Conservation (phyloP, 2,888 invertebrate species). For the Dynastes grantii region DNA sequence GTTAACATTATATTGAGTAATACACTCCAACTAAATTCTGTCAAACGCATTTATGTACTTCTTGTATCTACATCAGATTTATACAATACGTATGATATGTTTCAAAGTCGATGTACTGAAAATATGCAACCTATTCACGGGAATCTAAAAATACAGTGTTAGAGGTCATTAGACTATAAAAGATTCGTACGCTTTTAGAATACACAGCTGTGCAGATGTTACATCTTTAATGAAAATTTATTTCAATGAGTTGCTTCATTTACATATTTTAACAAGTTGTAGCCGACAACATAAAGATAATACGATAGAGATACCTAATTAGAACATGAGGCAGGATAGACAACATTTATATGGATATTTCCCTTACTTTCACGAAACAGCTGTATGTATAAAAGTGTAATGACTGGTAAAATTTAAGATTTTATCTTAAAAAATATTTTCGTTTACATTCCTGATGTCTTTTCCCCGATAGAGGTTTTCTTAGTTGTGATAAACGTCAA, state of each 20-base stretch:
- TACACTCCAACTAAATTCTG: too few species aligned
- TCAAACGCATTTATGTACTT: neutral
- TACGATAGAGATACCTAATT: neutral
- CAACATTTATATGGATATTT: too few species aligned
- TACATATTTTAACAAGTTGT: slow-evolving; percentile 14
- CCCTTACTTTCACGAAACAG: too few species aligned
- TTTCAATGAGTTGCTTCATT: slow-evolving; percentile 7
- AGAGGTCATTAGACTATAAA: slow-evolving; percentile 55
- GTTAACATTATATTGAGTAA: too few species aligned
- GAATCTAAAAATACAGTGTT: slow-evolving; percentile 54
- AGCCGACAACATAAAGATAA: neutral
- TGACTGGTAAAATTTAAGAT: neutral
- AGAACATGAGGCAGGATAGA: too few species aligned
- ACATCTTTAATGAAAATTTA: slow-evolving; percentile 25
- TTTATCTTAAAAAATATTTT: neutral
- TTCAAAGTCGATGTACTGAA: slow-evolving; percentile 46
- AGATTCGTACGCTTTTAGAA: slow-evolving; percentile 42
- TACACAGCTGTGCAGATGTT: slow-evolving; percentile 38
- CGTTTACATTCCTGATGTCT: too few species aligned
- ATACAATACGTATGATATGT: slow-evolving; percentile 36
- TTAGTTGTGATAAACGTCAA: too few species aligned
- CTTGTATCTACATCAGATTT: neutral
- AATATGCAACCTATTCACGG: slow-evolving; percentile 53
- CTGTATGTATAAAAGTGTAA: neutral
- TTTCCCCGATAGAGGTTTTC: too few species aligned